These are phyloP conservation scores for Perizoma affinitatum DNA, from an alignment of 2,888 invertebrate species.

Conservation along the genomic window DNA sequence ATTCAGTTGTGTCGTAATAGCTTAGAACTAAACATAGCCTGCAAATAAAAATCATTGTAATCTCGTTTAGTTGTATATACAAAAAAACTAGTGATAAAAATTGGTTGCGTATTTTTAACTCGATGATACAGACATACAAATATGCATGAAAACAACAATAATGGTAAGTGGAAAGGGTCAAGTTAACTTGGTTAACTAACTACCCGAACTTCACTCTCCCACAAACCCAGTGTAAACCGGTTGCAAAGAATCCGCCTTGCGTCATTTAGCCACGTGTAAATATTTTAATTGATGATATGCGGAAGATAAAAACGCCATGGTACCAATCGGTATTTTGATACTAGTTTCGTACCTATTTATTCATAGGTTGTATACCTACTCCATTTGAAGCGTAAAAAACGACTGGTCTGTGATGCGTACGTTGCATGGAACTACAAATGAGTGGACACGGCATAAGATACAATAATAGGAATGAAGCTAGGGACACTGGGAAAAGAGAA, in stretches of 20 bases:
- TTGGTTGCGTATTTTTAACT: too few relatives aligned
- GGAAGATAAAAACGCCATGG: conserved; percentile 71
- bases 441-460: too few relatives aligned
- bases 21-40: too few relatives aligned
- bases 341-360: conserved; percentile 50
- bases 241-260: conserved; percentile 73
- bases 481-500: too few relatives aligned
- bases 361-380: conserved; percentile 43
- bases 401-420: conserved; percentile 21
- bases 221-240: conserved; percentile 73
- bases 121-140: too few relatives aligned
- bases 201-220: conserved; percentile 69
- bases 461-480: too few relatives aligned
- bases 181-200: conserved; percentile 65
- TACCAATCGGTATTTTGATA: conserved; percentile 61
- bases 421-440: conserved; percentile 1
- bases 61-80: too few relatives aligned
- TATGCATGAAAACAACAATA: too few relatives aligned
- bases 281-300: conserved; percentile 81
- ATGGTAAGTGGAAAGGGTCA: conserved; percentile 50
- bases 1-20: too few relatives aligned
- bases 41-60: too few relatives aligned
- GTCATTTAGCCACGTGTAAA: conserved; percentile 78
- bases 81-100: too few relatives aligned
- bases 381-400: conserved; percentile 40